Base-by-base conservation (phyloP, 1,140 invertebrate genomes). In the Phenacoccus solenopsis region DNA sequence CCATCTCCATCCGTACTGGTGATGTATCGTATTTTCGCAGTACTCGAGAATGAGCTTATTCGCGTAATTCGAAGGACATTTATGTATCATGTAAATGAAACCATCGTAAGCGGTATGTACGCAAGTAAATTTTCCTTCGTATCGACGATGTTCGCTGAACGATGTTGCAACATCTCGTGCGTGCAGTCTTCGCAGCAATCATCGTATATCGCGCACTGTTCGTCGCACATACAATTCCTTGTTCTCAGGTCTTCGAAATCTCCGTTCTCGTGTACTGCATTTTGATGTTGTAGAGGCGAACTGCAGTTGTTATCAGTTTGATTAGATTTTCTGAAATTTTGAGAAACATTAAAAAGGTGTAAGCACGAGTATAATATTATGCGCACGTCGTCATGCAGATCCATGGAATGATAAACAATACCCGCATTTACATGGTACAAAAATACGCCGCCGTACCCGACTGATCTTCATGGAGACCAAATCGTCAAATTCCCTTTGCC, bases 101-200 rank as follows among this genome's bases (percentile, higher is more conserved):
- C 59, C 59, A 27, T 64, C 25, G 21, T 4, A 10, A 24, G 59
- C 10, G 9, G 59, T 64, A 64, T 10, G 10, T 3, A 25, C 16
- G 25, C 59, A 64, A 27, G 22, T 24, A 16, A 64, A 64, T 24
- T 64, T 64, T 24, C 20, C 59, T 5, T 64, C 9, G 22, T 24
- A 13, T 64, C 12, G 2, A 0, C 10, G 24, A 9, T 1, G 0
- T 7, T 61, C 30, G 2, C 0, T 32, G 13, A 21, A 49, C n/a
- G n/a, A n/a, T n/a, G n/a, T n/a, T n/a, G n/a, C n/a, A n/a, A n/a
- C n/a, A n/a, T n/a, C n/a, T n/a, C n/a, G n/a, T n/a, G n/a, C n/a
- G 16, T 28, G 12, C 38, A 57, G 30, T 71, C 30, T 28, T 13
- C 22, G n/a, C 71, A 71, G 28, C 71, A 71, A 32, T 71, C 71